These are phyloP conservation scores for Drosophila miranda DNA, from an alignment of 1,140 invertebrate genomes.

Conservation along the genomic window DNA sequence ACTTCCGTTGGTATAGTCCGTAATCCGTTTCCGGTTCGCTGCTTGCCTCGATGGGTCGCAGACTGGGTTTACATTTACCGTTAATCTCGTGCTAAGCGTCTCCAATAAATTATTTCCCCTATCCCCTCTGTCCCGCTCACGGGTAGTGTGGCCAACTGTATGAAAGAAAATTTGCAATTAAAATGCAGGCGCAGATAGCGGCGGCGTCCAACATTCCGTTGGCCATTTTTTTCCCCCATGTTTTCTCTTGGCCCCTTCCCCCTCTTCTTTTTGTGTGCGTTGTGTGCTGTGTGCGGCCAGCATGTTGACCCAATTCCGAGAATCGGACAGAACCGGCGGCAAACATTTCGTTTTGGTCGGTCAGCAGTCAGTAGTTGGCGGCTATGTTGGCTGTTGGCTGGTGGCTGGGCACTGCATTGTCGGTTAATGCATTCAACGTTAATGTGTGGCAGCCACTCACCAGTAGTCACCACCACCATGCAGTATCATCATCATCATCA, in stretches of 20 bases:
- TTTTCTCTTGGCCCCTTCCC: background rate
- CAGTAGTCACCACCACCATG: background rate
- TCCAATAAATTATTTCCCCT: conserved; percentile 74
- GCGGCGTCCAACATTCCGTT: conserved; percentile 5
- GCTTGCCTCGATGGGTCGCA: too few relatives aligned
- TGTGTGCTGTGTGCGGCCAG: conserved; percentile 42
- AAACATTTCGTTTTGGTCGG: conserved; percentile 44
- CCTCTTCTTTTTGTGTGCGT: conserved; percentile 3
- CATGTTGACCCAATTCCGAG: conserved; percentile 63
- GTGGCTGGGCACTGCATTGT: conserved; percentile 29
- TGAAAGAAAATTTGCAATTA: conserved; percentile 71
- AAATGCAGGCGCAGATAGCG: conserved; percentile 67
- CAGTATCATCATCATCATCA: too few relatives aligned
- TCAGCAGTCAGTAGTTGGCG: conserved; percentile 18
- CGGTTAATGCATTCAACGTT: conserved; percentile 54
- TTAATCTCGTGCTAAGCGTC: conserved; percentile 76
- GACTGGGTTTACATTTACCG: conserved; percentile 72
- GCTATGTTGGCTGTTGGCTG: background rate
- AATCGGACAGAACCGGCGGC: conserved; percentile 37
- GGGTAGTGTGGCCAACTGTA: too few relatives aligned
- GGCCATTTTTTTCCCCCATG: conserved; percentile 12
- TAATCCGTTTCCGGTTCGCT: conserved; percentile 79
- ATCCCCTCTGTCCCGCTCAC: too few relatives aligned
- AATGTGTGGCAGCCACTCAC: conserved; percentile 55
- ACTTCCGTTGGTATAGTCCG: conserved; percentile 70